These are phyloP conservation scores for Drosophila nigricruria DNA, from an alignment of 2,888 invertebrate genomes.

Conservation along the genomic window DNA sequence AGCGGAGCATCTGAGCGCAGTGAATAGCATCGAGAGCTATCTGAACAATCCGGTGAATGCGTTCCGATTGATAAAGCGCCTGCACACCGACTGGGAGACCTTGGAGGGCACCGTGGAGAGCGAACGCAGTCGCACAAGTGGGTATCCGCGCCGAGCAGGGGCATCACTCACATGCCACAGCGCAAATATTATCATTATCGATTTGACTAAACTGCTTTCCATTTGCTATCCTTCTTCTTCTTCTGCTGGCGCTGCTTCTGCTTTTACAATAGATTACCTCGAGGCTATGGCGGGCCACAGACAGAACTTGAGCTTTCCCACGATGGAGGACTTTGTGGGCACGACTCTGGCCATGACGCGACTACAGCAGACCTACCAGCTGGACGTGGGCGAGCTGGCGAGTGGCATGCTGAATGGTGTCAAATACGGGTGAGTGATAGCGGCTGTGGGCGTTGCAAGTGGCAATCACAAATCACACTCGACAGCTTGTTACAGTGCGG, in stretches of 20 bases:
- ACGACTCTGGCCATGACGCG: constrained; percentile 97
- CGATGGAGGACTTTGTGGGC: constrained; percentile 96
- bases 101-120: constrained; percentile 90
- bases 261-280: constrained; percentile 88
- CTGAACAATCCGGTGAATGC: constrained; percentile 97
- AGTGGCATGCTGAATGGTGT: constrained; percentile 94
- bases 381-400: constrained; percentile 94
- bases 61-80: constrained; percentile 95
- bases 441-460: constrained; percentile 21
- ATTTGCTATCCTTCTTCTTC: not conserved
- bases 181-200: constrained; percentile 19
- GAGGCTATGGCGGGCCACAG: constrained; percentile 91
- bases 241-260: not conserved
- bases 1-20: constrained; percentile 91
- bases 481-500: constrained; percentile 85
- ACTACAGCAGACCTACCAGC: constrained; percentile 96
- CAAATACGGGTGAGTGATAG: constrained; percentile 88
- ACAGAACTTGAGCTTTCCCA: constrained; percentile 92
- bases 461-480: constrained; percentile 44
- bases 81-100: constrained; percentile 95
- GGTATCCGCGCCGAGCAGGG: constrained; percentile 41
- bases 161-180: constrained; percentile 20
- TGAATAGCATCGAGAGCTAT: constrained; percentile 90
- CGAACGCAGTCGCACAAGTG: constrained; percentile 87
- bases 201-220: constrained; percentile 22